Conservation (phyloP, 2,888 invertebrate species). For the Thymelicus acteon region DNA sequence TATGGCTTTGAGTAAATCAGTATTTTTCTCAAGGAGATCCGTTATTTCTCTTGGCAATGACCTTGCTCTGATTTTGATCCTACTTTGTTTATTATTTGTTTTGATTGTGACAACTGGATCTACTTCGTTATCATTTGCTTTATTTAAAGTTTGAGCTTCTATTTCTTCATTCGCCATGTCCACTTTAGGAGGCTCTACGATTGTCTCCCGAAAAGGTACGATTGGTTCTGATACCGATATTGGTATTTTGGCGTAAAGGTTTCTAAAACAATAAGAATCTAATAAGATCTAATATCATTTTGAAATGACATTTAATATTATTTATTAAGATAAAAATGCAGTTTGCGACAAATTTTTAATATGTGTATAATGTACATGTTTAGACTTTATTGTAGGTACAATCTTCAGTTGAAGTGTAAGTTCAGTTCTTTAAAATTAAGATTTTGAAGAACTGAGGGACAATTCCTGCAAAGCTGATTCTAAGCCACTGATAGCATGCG, state of each 20-base stretch:
- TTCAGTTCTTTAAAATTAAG: no score
- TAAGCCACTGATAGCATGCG: no score
- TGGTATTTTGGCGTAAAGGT: slow-evolving; percentile 92
- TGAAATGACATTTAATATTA: no score
- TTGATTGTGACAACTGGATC: slow-evolving; percentile 84
- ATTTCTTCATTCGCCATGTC: slow-evolving; percentile 95
- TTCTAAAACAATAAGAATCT: slow-evolving; percentile 58
- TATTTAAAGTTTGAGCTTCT: slow-evolving; percentile 84
- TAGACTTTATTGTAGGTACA: no score
- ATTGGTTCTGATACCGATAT: slow-evolving; percentile 97
- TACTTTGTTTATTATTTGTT: slow-evolving; percentile 89
- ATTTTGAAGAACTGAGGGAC: no score
- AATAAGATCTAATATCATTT: not conserved
- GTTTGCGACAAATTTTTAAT: no score
- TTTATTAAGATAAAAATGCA: not conserved
- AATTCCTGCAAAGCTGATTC: no score
- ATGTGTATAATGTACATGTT: no score
- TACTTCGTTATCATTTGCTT: slow-evolving; percentile 71
- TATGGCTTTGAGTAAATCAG: slow-evolving; percentile 88
- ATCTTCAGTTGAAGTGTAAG: no score
- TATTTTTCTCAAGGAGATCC: slow-evolving; percentile 88
- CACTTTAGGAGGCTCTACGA: slow-evolving; percentile 91
- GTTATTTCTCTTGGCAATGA: slow-evolving; percentile 91
- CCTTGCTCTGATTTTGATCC: slow-evolving; percentile 89
- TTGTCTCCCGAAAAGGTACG: slow-evolving; percentile 97